Conservation (phyloP, 2,113 vertebrate genomes). For the Laterallus jamaicensis region DNA sequence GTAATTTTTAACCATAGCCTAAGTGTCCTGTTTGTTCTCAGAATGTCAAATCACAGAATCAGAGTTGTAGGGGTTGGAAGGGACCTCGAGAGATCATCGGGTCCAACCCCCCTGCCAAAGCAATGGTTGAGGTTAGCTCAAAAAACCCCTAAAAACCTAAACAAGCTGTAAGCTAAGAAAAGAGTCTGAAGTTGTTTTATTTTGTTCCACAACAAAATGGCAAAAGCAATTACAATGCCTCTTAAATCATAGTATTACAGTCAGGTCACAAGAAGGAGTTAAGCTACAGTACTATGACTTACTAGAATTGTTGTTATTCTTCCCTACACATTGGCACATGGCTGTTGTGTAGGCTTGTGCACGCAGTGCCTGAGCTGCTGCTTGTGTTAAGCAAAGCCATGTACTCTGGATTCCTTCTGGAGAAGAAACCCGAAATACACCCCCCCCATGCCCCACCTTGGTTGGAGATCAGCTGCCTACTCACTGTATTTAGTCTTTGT, state of each 20-base stretch:
- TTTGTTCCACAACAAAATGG: background rate
- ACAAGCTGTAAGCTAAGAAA: background rate
- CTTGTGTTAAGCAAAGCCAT: background rate
- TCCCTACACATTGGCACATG: background rate
- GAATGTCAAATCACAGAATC: background rate
- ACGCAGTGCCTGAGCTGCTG: background rate
- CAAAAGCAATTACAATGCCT: background rate
- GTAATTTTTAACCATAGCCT: background rate
- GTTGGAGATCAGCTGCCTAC: slow-evolving; percentile 41
- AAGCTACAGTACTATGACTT: background rate
- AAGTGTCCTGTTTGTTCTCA: background rate
- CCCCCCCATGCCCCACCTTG: background rate
- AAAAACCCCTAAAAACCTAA: background rate
- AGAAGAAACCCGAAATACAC: background rate
- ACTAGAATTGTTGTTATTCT: background rate
- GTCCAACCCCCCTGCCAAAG: too few relatives aligned
- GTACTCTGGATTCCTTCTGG: background rate
- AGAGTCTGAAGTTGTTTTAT: background rate
- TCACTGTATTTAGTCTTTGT: slow-evolving; percentile 99
- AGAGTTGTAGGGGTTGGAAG: too few relatives aligned
- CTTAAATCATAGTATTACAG: background rate
- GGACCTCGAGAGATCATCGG: too few relatives aligned
- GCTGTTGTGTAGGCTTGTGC: background rate
- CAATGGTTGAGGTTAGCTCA: background rate
- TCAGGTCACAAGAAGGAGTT: background rate